Evolutionary conservation across 2,113 vertebrate species (phyloP), one percentile per base, ranked within the genome.

Genomic region (Pandion haliaetus): DNA sequence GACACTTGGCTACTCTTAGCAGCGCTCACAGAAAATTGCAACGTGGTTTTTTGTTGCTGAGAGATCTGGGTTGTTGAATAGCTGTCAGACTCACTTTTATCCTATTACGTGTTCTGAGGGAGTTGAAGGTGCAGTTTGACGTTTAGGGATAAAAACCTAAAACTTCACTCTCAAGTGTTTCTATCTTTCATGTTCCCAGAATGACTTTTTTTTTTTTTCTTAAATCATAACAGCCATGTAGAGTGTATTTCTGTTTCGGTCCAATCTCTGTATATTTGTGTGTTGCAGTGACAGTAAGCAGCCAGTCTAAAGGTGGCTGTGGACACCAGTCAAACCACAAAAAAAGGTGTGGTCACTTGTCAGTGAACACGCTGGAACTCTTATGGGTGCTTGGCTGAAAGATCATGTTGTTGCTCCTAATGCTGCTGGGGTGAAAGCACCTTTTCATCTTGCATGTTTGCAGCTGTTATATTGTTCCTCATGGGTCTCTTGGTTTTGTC

Each of bases 21-120:
- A 80, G 17, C 24, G 40, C 10, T 6, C n/a, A 45, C 29, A 28
- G 70, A 50, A 84, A 76, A 67, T 63, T 67, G 23, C 47, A 59
- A 7, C 23, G 82, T 93, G 25, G 4, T 63, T 54, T 85, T 86
- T 76, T 71, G 15, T 82, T 85, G 19, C 42, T 57, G 62, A 52
- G 92, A 90, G 83, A 62, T 58, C 62, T 58, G 44, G 24, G 15
- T n/a, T 93, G 67, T 72, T 79, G 59, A 84, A 54, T 44, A 72
- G 61, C 66, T 85, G 55, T 92, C 93, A 82, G 61, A 66, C 50
- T 73, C 92, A 34, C 47, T 87, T 92, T 96, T 88, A 66, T 93
- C 19, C 42, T 85, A 12, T 74, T 85, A 66, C 50, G 10, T 31
- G 29, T 93, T 93, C 92, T 78, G 44, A 62, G 45, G 38, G 87